Conservation (phyloP, 64 coral and sea anemone genomes). For the Catalaphyllia jardinei region DNA sequence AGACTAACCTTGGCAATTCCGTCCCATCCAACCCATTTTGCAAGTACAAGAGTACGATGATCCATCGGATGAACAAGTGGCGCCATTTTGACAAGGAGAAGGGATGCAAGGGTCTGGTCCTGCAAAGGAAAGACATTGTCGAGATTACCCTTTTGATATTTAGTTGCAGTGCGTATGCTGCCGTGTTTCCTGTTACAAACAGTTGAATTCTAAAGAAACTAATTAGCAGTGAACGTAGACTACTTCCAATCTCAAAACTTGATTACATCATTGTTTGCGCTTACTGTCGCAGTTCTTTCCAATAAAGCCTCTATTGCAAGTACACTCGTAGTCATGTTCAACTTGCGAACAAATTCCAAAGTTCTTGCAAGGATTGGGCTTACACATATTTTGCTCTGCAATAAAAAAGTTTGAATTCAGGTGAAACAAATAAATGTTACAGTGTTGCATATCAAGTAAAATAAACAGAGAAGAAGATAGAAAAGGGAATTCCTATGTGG, state of each 20-base stretch:
- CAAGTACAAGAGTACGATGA: slow-evolving; percentile 74
- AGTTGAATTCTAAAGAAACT: too few species aligned
- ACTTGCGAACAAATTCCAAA: slow-evolving; percentile 53
- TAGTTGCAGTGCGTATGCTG: too few species aligned
- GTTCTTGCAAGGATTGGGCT: slow-evolving; percentile 57
- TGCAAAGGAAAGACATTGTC: not conserved
- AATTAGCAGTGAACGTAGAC: too few species aligned
- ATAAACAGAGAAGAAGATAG: too few species aligned
- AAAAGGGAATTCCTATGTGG: too few species aligned
- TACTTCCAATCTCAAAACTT: too few species aligned
- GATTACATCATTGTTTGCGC: not conserved
- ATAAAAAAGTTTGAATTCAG: not conserved
- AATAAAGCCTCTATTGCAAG: slow-evolving; percentile 59
- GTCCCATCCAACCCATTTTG: slow-evolving; percentile 86
- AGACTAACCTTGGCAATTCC: slow-evolving; percentile 54
- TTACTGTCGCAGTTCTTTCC: slow-evolving; percentile 70
- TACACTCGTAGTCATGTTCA: slow-evolving; percentile 66
- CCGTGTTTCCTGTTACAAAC: too few species aligned
- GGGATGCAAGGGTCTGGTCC: slow-evolving; percentile 76
- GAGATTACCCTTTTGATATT: not conserved
- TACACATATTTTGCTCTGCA: slow-evolving; percentile 62
- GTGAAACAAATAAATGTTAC: too few species aligned
- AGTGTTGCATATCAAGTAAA: too few species aligned
- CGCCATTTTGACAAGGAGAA: slow-evolving; percentile 86
- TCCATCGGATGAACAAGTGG: slow-evolving; percentile 67